Evolutionary conservation across 2,797 vertebrate species (phyloP), one percentile per base, ranked within the genome.

Genomic region (Galagoides demidoff): DNA sequence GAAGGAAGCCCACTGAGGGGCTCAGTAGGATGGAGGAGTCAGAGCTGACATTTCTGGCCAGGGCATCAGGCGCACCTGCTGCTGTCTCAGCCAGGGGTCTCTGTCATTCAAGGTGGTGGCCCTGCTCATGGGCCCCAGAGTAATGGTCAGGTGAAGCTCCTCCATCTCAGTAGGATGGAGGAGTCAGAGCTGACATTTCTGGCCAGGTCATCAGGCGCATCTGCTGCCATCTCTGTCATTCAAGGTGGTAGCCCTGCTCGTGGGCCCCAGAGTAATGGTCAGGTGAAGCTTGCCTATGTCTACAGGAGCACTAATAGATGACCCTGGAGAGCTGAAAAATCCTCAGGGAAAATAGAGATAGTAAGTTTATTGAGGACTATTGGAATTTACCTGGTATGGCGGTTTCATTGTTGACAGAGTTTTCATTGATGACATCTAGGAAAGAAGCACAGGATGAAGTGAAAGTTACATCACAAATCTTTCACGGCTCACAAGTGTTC

Each of bases 321-420:
- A 70, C 34, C 8, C 25, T 17, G 7, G 6, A 64, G 31, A 73
- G 37, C 13, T 78, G 49, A 71, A 5, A 78, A 34, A 0, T 66
- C 43, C 2, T 17, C 8, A 14, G 37, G 17, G 3, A 19, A 43
- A 37, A 31, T 31, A n/a, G 34, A 77, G 43, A 8, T 10, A 25
- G 29, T 13, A 78, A 9, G 1, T 2, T 29, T 19, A 74, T 29
- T 12, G 39, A 83, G 11, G n/a, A 76, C 29, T 29, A 34, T 14
- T 45, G 10, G 3, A 0, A 19, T 39, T 84, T 55, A 84, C 82
- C 73, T 61, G 3, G 1, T 19, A 1, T 7, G 1, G 2, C 0
- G 13, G 14, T 0, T 43, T 43, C 39, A 43, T 43, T 43, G 39
- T 43, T 43, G 39, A 43, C 39, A 73, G 2, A 1, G 0, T 19